Evolutionary conservation across 2,888 invertebrate genomes (phyloP), one percentile per base, ranked within the genome.

Genomic region (Pammene aurita): DNA sequence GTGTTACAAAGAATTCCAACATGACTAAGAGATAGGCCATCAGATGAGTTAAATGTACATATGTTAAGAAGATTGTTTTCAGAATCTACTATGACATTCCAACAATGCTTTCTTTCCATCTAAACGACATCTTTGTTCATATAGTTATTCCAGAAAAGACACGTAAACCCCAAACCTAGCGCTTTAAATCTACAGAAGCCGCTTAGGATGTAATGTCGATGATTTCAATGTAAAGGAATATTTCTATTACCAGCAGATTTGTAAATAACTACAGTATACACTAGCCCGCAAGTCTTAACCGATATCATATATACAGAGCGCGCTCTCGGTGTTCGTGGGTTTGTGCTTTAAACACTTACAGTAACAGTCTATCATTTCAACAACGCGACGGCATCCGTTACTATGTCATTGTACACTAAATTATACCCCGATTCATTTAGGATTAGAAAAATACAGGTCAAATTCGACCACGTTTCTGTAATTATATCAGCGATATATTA

Each of bases 11-110:
- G 35, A 63, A 48, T 58, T 42, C 50, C 44, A 18, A 5, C 9
- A 35, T 16, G 10, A 61, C 63, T 35, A 10, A 78, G 74, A 82
- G 77, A 79, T 87, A 90, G 89, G 88, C 89, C 87, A 78, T 87
- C 80, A 86, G 83, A 80, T 75, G 82, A 84, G 86, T 89, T 90
- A 90, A 90, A 90, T 90, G 90, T 89, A 80, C 74, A 71, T 72
- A 77, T 73, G 75, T 76, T 75, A 76, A 72, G 72, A 72, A 72
- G 74, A 61, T 35, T 34, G 35, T 54, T 58, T 54, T 14, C 50
- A 38, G 46, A n/a, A 50, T 50, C 38, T 50, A 50, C 50, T 50
- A 48, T 9, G 9, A 60, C 46, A 61, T 18, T 48, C 13, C 6
- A 61, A 50, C 35, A 13, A 48, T n/a, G 5, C 13, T 46, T 2